Evolutionary conservation across 2,888 invertebrate species (phyloP).

Genomic region (Heliconius sara): DNA sequence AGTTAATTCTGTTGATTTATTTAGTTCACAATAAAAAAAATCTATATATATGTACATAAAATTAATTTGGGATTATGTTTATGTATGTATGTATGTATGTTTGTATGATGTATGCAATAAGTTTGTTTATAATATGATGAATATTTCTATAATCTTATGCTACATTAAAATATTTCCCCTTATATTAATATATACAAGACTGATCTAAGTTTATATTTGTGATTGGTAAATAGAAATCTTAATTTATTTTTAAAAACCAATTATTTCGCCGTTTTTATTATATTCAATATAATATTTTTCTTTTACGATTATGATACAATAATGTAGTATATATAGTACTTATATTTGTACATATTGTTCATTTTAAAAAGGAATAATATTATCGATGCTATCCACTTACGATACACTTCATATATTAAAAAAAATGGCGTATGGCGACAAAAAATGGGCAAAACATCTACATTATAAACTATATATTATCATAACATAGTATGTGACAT

Average conservation of each 20-base stretch:
- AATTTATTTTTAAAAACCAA: not conserved
- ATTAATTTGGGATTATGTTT: constrained; percentile 5
- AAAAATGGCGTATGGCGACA: not conserved
- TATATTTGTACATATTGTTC: constrained; percentile 7
- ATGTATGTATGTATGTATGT: constrained; percentile 1
- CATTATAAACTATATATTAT: constrained; percentile 9
- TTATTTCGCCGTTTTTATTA: not conserved
- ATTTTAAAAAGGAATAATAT: not conserved
- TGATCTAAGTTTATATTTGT: constrained; percentile 17
- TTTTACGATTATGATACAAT: not conserved
- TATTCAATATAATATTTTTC: too few relatives aligned
- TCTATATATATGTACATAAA: not conserved
- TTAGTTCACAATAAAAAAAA: too few relatives aligned
- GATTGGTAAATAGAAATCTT: constrained; percentile 13
- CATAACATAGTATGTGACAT: constrained; percentile 2
- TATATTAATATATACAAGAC: constrained; percentile 13
- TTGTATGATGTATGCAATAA: constrained; percentile 2
- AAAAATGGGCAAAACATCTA: not conserved
- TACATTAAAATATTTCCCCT: constrained; percentile 20
- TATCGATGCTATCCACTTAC: too few relatives aligned
- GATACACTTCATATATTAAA: not conserved
- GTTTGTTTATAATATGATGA: not conserved
- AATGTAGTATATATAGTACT: not conserved
- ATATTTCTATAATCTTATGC: constrained; percentile 21
- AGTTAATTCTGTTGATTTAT: too few relatives aligned